Conservation (phyloP, 1,140 invertebrate species). For the Ditylenchus dipsaci region DNA sequence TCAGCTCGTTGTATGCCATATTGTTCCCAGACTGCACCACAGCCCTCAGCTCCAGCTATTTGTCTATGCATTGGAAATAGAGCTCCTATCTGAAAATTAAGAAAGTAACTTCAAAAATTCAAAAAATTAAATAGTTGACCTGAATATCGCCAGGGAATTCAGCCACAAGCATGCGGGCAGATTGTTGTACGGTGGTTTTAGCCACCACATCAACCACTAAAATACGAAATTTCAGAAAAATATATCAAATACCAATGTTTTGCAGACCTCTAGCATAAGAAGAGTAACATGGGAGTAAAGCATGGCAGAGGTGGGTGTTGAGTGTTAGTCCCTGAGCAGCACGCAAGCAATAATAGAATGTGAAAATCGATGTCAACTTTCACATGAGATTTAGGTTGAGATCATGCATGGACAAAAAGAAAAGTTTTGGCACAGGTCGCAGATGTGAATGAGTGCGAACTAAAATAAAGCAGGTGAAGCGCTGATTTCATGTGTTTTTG, state of each 20-base stretch:
- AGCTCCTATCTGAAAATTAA: constrained; percentile 65
- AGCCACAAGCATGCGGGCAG: constrained; percentile 54
- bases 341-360: no score
- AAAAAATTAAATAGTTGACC: constrained; percentile 20
- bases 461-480: no score
- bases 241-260: no score
- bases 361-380: no score
- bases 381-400: no score
- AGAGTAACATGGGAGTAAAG: constrained; percentile 35
- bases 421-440: no score
- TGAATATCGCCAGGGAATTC: constrained; percentile 57
- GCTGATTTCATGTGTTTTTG: no score
- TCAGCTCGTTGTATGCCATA: constrained; percentile 76
- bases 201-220: constrained; percentile 52
- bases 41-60: constrained; percentile 63
- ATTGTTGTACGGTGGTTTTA: constrained; percentile 57
- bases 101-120: not conserved
- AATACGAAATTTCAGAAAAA: no score
- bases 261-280: constrained; percentile 20
- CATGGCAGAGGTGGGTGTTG: constrained; percentile 10
- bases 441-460: no score
- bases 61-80: constrained; percentile 71
- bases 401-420: no score
- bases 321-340: no score
- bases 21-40: constrained; percentile 65